phyloP scores from a whole-genome alignment of 2,113 vertebrate species.

The Psilopogon haemacephalus region DNA sequence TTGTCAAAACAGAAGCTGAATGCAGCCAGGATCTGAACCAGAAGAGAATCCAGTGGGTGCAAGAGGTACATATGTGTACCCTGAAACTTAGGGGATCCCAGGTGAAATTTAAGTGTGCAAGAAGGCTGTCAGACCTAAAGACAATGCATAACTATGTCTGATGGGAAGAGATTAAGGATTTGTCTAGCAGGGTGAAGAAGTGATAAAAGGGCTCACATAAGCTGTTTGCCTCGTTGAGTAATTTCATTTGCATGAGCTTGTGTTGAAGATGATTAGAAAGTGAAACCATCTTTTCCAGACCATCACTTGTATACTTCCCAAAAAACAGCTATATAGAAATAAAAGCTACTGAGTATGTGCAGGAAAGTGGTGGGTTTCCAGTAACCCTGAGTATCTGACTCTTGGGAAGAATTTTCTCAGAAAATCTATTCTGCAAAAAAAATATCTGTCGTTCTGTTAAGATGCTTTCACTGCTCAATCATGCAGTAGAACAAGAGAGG shows the following conservation, averaged over 20 bases:
- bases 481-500: background rate
- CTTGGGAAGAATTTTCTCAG: background rate
- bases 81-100: background rate
- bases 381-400: background rate
- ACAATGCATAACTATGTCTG: background rate
- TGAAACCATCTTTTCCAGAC: background rate
- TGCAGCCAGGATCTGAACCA: background rate
- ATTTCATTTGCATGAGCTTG: background rate
- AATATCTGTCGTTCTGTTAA: fast-evolving
- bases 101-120: fast-evolving
- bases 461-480: fast-evolving
- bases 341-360: background rate
- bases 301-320: background rate
- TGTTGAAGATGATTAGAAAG: background rate
- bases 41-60: background rate
- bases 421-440: background rate
- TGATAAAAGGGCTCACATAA: background rate
- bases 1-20: background rate
- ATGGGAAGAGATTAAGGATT: background rate
- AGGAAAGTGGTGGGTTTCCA: background rate
- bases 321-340: background rate
- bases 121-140: background rate
- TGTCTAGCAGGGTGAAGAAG: background rate
- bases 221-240: background rate
- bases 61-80: background rate